phyloP scores from a whole-genome alignment of 2,888 invertebrate species.

The Nipponacmea schrenckii region DNA sequence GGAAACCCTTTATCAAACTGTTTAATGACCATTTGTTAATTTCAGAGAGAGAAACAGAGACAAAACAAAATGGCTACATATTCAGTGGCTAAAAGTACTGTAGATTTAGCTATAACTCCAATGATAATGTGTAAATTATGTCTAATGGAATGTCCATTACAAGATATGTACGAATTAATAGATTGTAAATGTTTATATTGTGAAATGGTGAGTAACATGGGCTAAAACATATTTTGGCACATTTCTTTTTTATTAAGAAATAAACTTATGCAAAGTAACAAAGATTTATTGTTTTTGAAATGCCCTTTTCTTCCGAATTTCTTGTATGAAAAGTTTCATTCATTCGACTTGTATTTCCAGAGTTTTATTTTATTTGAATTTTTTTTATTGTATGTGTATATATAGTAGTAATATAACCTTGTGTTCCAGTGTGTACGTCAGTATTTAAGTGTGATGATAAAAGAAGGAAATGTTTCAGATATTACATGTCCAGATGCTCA shows the following conservation, averaged over 20 bases:
- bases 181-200: conserved; percentile 64
- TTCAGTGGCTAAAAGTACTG: conserved; percentile 49
- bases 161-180: conserved; percentile 57
- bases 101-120: conserved; percentile 60
- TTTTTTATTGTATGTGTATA: background rate
- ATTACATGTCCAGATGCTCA: conserved; percentile 65
- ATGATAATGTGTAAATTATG: conserved; percentile 61
- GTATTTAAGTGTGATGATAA: conserved; percentile 61
- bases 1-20: too few relatives aligned
- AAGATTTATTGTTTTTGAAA: too few relatives aligned
- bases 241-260: background rate
- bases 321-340: background rate
- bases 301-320: too few relatives aligned
- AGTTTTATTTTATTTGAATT: background rate
- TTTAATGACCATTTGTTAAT: background rate
- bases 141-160: conserved; percentile 52
- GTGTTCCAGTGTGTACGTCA: conserved; percentile 59
- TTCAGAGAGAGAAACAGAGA: background rate
- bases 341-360: background rate
- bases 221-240: background rate
- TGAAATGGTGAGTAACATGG: conserved; percentile 50
- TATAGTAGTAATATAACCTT: background rate
- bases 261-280: background rate
- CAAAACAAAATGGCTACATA: conserved; percentile 52
- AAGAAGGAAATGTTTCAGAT: conserved; percentile 58